Conservation (phyloP, 2,888 invertebrate species). For the Callinectes sapidus region DNA sequence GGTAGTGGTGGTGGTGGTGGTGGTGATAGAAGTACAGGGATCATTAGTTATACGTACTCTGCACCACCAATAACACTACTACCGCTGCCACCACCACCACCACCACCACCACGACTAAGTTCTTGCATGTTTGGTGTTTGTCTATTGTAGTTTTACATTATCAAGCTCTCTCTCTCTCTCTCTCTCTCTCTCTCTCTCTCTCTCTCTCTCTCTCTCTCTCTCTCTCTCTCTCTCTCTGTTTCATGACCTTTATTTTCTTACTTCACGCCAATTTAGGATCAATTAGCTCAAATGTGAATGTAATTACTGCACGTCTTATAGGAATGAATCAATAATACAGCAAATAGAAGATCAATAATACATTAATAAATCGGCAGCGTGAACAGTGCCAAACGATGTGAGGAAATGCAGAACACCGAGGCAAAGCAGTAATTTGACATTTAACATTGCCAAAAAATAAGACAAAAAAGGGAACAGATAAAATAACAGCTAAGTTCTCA, state of each 20-base stretch:
- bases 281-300: too few relatives aligned
- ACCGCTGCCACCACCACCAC: not conserved
- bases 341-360: not conserved
- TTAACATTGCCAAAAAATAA: not conserved
- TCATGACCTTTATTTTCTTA: too few relatives aligned
- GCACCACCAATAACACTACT: not conserved
- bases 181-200: too few relatives aligned
- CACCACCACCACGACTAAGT: not conserved
- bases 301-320: too few relatives aligned
- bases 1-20: not conserved
- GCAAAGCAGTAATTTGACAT: not conserved
- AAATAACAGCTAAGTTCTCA: not conserved
- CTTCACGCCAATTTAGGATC: too few relatives aligned
- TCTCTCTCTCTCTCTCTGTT: too few relatives aligned
- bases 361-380: not conserved
- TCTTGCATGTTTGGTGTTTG: too few relatives aligned
- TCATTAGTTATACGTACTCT: conserved; percentile 15
- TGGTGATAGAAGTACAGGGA: not conserved
- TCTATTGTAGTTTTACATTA: too few relatives aligned
- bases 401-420: not conserved
- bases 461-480: not conserved
- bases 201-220: too few relatives aligned
- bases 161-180: too few relatives aligned
- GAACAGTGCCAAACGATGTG: not conserved
- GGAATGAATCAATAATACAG: not conserved